Evolutionary conservation across 2,888 invertebrate species (phyloP).

Genomic region (Spilosoma lubricipeda): DNA sequence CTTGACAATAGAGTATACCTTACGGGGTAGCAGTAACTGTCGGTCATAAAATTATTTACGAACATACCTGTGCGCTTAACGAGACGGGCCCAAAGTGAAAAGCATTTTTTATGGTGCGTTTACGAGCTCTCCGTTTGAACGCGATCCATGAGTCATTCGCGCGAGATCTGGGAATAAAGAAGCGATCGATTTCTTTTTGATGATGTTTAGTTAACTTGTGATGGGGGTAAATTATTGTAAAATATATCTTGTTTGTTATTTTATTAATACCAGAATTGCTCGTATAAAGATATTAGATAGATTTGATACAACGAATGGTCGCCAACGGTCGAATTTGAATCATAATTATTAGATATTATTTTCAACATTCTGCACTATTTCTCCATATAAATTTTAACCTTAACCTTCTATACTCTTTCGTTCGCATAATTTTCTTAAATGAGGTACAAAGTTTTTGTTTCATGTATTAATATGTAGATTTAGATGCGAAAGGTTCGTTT

Average conservation of each 20-base stretch:
- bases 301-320: too few species aligned
- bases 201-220: not conserved
- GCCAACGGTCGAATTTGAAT: too few species aligned
- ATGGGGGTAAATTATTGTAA: not conserved
- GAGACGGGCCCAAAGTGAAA: conserved; percentile 70
- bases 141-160: conserved; percentile 40
- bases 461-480: not conserved
- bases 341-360: too few species aligned
- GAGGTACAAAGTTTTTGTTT: too few species aligned
- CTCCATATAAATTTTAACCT: too few species aligned
- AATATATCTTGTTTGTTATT: not conserved
- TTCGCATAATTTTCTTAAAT: too few species aligned
- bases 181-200: conserved; percentile 13
- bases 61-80: conserved; percentile 72
- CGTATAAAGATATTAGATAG: too few species aligned
- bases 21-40: conserved; percentile 40
- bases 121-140: conserved; percentile 55
- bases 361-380: too few species aligned
- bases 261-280: too few species aligned
- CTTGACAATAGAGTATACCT: conserved; percentile 42
- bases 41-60: conserved; percentile 73
- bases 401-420: too few species aligned
- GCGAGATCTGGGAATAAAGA: conserved; percentile 24
- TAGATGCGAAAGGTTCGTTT: not conserved
- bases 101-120: conserved; percentile 73